Evolutionary conservation across 2,113 vertebrate species (phyloP), one percentile per base, ranked within the genome.

Genomic region (Vanacampus margaritifer): DNA sequence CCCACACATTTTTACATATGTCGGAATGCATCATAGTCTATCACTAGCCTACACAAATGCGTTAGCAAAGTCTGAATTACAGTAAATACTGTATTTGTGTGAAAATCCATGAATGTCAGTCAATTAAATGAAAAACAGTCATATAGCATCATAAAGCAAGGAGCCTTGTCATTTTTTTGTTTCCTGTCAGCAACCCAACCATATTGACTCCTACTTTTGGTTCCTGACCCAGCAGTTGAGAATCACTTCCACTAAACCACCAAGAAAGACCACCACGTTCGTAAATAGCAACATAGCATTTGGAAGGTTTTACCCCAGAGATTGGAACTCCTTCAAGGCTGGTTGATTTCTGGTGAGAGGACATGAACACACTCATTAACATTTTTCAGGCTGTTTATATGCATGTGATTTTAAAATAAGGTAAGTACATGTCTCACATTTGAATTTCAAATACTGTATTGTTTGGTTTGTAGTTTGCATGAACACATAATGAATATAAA

Each of bases 251-350:
- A 57, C 1, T 26, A 16, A 17, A 57, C 4, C 5, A 16, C 14
- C 17, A 32, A 35, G 14, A 35, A 58, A 35, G 26, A 6, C 17
- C 4, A 32, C 2, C 35, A 37, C 35, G n/a, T 21, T 39, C 1
- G 10, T 36, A 37, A 4, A 21, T 0, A 7, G 48, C 64, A 5
- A 59, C 8, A 24, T 9, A 21, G 66, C 1, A 51, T 11, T 6
- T 5, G 17, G 16, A 12, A 16, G 16, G 12, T 82, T 93, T 96
- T 92, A 99, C 97, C 94, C 97, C 97, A 16, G 97, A 98, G 87
- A 98, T 95, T 13, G 97, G 97, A 68, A 99, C 90, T 73, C 95
- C 95, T 78, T 93, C 91, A 59, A 99, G 91, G 65, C 92, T 91
- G 70, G 94, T 90, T 67, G 93, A 94, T 87, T 93, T 95, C 97